These are phyloP conservation scores for Macroglossus sobrinus DNA, from an alignment of 2,113 vertebrate species.

Conservation along the genomic window DNA sequence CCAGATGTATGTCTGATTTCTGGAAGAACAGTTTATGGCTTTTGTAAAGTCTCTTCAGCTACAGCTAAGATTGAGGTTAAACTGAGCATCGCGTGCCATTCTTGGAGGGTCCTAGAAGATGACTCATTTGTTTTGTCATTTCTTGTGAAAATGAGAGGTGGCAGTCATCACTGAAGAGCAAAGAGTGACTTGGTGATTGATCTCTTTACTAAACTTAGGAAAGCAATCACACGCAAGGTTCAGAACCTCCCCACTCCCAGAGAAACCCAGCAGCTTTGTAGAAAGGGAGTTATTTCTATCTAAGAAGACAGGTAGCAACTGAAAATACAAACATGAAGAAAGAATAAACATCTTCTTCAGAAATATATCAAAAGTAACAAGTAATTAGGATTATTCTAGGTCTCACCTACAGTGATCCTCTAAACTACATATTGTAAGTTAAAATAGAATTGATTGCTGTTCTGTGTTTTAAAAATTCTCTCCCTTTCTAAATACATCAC, in stretches of 20 bases:
- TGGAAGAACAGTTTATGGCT: background rate
- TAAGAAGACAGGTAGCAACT: background rate
- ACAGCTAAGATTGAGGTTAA: background rate
- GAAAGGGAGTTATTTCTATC: conserved; percentile 18
- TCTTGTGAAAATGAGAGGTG: conserved; percentile 69
- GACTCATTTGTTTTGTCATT: conserved; percentile 67
- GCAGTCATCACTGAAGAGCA: conserved; percentile 42
- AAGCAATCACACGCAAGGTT: conserved; percentile 68
- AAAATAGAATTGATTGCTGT: background rate
- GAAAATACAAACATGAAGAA: conserved; percentile 45
- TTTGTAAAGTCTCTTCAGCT: background rate
- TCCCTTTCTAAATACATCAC: conserved; percentile 7
- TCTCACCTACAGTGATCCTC: background rate
- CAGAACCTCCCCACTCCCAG: background rate
- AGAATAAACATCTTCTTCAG: conserved; percentile 22
- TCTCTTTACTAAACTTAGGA: conserved; percentile 62
- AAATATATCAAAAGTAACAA: background rate
- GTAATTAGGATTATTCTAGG: background rate
- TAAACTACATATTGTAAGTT: background rate
- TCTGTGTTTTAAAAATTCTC: conserved; percentile 28
- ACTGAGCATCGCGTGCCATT: conserved; percentile 69
- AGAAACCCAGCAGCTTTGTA: background rate
- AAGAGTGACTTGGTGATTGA: conserved; percentile 68
- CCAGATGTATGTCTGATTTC: background rate
- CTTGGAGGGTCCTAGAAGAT: conserved; percentile 14